Evolutionary conservation across 2,113 vertebrate species (phyloP).

Genomic region (Ovibos moschatus): DNA sequence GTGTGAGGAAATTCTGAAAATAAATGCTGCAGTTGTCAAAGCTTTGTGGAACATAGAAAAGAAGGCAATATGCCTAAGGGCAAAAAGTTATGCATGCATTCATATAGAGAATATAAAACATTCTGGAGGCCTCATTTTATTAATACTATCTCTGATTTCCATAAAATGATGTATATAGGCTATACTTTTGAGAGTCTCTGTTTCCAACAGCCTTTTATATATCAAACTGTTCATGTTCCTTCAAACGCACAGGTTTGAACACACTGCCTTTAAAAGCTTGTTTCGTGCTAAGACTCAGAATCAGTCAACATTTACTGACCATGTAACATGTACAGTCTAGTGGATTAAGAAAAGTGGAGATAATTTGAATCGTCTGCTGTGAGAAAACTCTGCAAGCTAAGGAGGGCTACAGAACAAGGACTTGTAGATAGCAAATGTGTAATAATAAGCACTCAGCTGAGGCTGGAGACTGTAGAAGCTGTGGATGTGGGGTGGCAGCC

Average conservation of each 20-base stretch:
- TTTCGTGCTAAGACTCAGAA: constrained; percentile 22
- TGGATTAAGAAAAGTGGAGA: neutral
- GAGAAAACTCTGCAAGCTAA: neutral
- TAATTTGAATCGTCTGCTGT: neutral
- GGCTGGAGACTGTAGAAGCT: neutral
- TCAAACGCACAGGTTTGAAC: constrained; percentile 19
- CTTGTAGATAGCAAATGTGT: neutral
- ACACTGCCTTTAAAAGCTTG: neutral
- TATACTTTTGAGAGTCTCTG: neutral
- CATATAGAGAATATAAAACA: neutral
- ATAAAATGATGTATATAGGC: neutral
- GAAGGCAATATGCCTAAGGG: neutral
- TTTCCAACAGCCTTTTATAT: constrained; percentile 18
- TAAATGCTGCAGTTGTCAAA: neutral
- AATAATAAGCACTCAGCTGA: neutral
- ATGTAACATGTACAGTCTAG: neutral
- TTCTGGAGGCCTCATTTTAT: neutral
- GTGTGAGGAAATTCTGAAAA: neutral
- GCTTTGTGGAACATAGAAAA: neutral
- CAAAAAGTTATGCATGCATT: neutral
- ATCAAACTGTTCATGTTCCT: neutral
- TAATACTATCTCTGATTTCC: neutral
- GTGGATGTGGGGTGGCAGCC: neutral
- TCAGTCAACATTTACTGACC: neutral
- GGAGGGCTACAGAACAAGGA: neutral